Evolutionary conservation across 2,113 vertebrate genomes (phyloP).

Genomic region (Ceratotherium simum): DNA sequence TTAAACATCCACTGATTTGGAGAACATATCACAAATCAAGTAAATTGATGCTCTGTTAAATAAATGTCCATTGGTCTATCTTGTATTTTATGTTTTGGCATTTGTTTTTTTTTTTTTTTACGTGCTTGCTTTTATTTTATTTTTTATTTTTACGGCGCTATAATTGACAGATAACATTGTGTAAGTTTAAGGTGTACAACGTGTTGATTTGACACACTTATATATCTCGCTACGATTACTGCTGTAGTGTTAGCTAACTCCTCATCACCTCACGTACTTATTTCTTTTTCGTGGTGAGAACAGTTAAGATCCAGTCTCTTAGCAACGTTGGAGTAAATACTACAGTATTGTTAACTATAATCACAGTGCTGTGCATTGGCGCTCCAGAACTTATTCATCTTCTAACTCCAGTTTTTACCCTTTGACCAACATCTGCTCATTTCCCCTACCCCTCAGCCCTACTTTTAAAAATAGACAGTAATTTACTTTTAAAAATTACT

Average conservation of each 20-base stretch:
- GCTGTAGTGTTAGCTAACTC: neutral
- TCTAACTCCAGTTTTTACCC: neutral
- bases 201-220: neutral
- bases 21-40: neutral
- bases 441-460: neutral
- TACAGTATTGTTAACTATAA: neutral
- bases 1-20: neutral
- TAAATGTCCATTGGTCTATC: neutral
- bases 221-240: neutral
- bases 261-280: neutral
- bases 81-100: neutral
- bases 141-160: neutral
- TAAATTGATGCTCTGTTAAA: neutral
- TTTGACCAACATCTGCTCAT: neutral
- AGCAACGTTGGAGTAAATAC: neutral
- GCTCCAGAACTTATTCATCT: neutral
- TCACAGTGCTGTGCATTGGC: neutral
- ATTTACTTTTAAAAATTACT: neutral
- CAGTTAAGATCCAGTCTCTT: neutral
- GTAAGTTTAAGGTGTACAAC: neutral
- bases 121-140: neutral
- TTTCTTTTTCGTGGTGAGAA: neutral
- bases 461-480: slow-evolving; percentile 6
- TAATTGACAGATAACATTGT: neutral
- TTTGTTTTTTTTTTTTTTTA: neutral